Evolutionary conservation across 1,140 invertebrate genomes (phyloP).

Genomic region (Drosophila kepulauana): DNA sequence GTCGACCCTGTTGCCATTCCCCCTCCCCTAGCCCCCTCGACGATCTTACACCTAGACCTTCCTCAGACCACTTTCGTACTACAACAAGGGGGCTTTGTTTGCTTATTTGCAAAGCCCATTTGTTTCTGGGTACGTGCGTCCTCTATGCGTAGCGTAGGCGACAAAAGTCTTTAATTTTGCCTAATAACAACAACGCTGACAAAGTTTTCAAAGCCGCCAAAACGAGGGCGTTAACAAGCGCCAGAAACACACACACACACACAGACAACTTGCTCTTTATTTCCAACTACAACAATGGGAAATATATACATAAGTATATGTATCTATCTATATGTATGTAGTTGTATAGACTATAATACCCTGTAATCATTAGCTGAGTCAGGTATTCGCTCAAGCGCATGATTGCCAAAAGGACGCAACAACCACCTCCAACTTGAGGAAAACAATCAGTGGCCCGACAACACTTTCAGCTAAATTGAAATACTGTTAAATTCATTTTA

Average conservation of each 20-base stretch:
- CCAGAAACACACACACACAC: slow-evolving; percentile 68
- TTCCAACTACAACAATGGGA: slow-evolving; percentile 36
- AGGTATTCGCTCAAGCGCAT: slow-evolving; percentile 27
- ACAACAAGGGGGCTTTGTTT: slow-evolving; percentile 61
- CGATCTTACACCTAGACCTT: not conserved
- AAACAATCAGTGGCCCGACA: slow-evolving; percentile 42
- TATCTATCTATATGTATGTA: slow-evolving; percentile 1
- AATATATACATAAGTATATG: slow-evolving; percentile 1
- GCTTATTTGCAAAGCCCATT: slow-evolving; percentile 79
- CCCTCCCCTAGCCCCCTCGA: not conserved
- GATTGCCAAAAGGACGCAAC: slow-evolving; percentile 19
- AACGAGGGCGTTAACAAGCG: slow-evolving; percentile 80
- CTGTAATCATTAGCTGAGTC: slow-evolving; percentile 29
- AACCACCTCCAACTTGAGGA: too few species aligned
- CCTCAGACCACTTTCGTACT: slow-evolving; percentile 9
- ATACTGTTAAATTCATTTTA: slow-evolving; percentile 4
- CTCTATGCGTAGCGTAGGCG: slow-evolving; percentile 53
- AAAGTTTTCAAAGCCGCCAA: slow-evolving; percentile 77
- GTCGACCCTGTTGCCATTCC: not conserved
- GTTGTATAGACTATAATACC: slow-evolving; percentile 21
- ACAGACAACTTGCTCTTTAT: slow-evolving; percentile 54
- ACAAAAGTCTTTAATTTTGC: slow-evolving; percentile 81
- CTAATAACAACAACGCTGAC: slow-evolving; percentile 69
- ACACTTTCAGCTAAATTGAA: slow-evolving; percentile 23
- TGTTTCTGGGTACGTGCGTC: slow-evolving; percentile 71